Evolutionary conservation across 2,113 vertebrate species (phyloP), one percentile per base, ranked within the genome.

Genomic region (Caracal caracal): DNA sequence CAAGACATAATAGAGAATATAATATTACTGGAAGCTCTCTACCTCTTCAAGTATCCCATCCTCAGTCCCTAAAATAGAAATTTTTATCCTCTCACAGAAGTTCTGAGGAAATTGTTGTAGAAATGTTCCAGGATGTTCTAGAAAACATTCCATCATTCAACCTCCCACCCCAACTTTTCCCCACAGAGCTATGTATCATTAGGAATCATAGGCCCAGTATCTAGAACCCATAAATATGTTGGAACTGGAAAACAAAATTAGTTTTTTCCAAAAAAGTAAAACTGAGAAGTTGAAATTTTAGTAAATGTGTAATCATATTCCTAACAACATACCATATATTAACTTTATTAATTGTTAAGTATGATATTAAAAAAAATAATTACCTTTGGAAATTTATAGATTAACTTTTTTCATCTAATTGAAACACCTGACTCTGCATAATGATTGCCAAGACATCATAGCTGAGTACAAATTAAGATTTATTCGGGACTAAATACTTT

Each of bases 321-420:
- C 8, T 63, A 53, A 84, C 33, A 75, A 22, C 11, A 51, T 37
- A 24, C 37, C 12, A 33, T 24, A 10, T 49, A 71, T 37, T 59
- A 24, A 49, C 84, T 61, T 81, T 88, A 61, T 51, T 81, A 81
- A 61, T 61, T 88, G 33, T 13, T 88, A 88, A 73, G 24, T 81
- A 22, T 61, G 40, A 15, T 33, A 33, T 71, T 71, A 2, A 70
- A 88, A 80, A 80, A 94, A 71, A 35, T 79, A 92, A 61, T 73
- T 26, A 73, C 33, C 73, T 81, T 51, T 70, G n/a, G 19, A 63
- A 88, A 73, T 33, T 51, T 51, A 71, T 49, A 71, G 24, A 63
- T 87, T n/a, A 12, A 24, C 26, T 56, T 86, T 76, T 86, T 47
- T 80, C 16, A 70, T 26, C 71, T 63, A 59, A 37, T 71, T 33